Conservation (phyloP, 2,888 invertebrate genomes). For the Euspilapteryx auroguttella region DNA sequence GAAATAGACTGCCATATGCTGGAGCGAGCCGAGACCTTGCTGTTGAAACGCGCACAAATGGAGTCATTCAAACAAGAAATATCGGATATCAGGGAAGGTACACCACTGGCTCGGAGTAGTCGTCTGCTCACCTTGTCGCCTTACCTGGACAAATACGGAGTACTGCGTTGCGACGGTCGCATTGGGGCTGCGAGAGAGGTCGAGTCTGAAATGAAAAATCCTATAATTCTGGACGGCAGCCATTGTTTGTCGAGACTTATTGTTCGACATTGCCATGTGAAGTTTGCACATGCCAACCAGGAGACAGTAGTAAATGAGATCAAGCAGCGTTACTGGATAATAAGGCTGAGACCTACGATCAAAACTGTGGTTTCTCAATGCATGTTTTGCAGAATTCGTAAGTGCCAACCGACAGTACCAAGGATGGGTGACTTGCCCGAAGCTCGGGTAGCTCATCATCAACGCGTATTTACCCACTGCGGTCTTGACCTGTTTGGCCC, state of each 20-base stretch:
- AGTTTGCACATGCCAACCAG: too few relatives aligned
- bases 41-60: slow-evolving; percentile 3
- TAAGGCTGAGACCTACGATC: slow-evolving; percentile 4
- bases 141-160: slow-evolving; percentile 6
- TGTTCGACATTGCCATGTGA: slow-evolving; percentile 1
- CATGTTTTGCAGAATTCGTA: slow-evolving; percentile 1
- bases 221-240: slow-evolving; percentile 7
- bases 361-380: not conserved
- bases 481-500: too few relatives aligned
- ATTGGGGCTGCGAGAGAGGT: slow-evolving; percentile 7
- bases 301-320: slow-evolving; percentile 8
- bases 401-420: slow-evolving; percentile 3
- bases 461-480: too few relatives aligned
- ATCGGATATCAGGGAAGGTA: not conserved
- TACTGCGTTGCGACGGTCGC: slow-evolving; percentile 8
- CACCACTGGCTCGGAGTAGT: not conserved
- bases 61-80: slow-evolving; percentile 1
- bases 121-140: slow-evolving; percentile 4
- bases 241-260: slow-evolving; percentile 1
- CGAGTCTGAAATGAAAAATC: slow-evolving; percentile 4
- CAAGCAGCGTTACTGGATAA: too few relatives aligned
- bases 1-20: not conserved
- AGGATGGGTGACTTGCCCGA: slow-evolving; percentile 5
- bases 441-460: slow-evolving; percentile 5
- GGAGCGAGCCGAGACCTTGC: slow-evolving; percentile 4